Base-by-base conservation (phyloP, 2,113 vertebrate species). In the Tretioscincus oriximinensis region DNA sequence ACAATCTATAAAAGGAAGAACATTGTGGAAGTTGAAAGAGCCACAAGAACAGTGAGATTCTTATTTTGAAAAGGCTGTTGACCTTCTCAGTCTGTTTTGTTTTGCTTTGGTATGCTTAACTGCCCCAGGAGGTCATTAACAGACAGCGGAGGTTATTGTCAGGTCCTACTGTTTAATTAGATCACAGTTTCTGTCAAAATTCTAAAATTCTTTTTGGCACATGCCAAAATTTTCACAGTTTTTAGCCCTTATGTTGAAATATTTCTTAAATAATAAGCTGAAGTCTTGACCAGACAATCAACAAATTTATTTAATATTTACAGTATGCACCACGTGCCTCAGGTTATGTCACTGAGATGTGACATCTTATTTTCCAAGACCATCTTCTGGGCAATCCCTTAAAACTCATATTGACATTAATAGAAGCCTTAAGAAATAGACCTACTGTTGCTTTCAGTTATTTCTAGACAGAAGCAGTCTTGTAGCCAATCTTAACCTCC, bases 81-180 rank as follows among this genome's bases (percentile, higher is more conserved):
- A 94, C 93, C 93, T 94, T 94, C 91, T 85, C 90, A 91, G 91
- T 92, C 91, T 93, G 84, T 89, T 94, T 87, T 88, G 82, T 81
- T 92, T 93, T 94, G 90, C 93, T 90, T 90, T 69, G 65, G 87
- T 90, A 88, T 91, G 88, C 91, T 92, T 89, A 92, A 92, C 90
- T 93, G 94, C 93, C 94, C 90, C 88, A 0, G 91, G 94, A 95
- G 93, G 92, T 93, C 89, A 94, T 94, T 95, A 94, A 93, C 85
- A 91, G 89, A 93, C 85, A 91, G 91, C 88, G 87, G 90, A 91
- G 90, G 93, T 92, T 93, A 85, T 93, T 95, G 93, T 95, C 94
- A 95, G 84, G 91, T 94, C 93, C 93, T 94, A 91, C 93, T 95
- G 90, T 93, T 95, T 95, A 95, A 95, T 96, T 95, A 95, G 93